These are phyloP conservation scores for Gymnoscelis rufifasciata DNA, from an alignment of 2,888 invertebrate genomes.

Conservation along the genomic window DNA sequence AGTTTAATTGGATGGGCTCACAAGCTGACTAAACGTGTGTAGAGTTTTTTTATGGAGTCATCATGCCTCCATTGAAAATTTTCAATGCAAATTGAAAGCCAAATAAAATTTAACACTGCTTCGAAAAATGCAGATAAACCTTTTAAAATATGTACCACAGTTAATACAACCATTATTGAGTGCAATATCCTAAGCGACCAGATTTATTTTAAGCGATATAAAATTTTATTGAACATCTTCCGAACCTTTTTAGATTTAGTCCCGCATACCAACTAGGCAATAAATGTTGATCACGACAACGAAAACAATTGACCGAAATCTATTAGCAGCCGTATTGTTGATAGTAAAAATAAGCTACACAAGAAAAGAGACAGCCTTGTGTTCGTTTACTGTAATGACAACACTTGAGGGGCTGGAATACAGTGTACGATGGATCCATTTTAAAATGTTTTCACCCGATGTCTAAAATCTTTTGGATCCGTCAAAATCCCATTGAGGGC, in stretches of 20 bases:
- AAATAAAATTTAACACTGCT: too few species aligned
- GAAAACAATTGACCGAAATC: conserved; percentile 64
- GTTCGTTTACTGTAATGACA: conserved; percentile 20
- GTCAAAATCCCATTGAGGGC: conserved; percentile 68
- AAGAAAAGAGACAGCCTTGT: conserved; percentile 13
- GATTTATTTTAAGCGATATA: conserved; percentile 51
- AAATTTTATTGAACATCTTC: conserved; percentile 59
- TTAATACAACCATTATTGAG: conserved; percentile 3
- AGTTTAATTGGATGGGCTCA: too few species aligned
- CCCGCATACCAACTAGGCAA: conserved; percentile 70
- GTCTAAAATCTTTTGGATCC: conserved; percentile 42
- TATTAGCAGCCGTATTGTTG: conserved; percentile 55
- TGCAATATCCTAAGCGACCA: conserved; percentile 21
- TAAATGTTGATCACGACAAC: conserved; percentile 67
- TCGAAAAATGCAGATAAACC: too few species aligned
- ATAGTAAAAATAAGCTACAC: conserved; percentile 37
- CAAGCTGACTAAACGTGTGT: too few species aligned
- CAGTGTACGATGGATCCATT: conserved; percentile 25
- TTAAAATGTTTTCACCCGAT: conserved; percentile 40
- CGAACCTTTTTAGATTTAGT: conserved; percentile 62
- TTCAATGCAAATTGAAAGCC: too few species aligned
- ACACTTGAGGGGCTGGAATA: conserved; percentile 21
- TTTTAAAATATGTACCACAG: background rate
- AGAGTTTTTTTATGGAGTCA: too few species aligned
- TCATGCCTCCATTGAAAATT: too few species aligned